Evolutionary conservation across 2,113 vertebrate genomes (phyloP).

Genomic region (Prochilodus magdalenae): DNA sequence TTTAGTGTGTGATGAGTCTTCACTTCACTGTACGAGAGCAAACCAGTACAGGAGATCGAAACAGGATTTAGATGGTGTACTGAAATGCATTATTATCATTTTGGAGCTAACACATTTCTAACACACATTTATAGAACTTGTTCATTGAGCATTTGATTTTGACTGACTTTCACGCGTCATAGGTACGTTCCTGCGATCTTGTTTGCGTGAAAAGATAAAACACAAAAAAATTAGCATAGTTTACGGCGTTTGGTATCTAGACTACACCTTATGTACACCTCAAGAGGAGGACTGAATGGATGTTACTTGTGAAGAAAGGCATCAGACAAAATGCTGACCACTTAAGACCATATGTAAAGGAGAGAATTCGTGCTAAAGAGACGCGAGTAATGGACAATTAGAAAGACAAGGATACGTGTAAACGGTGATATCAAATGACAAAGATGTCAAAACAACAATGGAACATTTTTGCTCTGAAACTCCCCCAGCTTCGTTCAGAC

Average conservation of each 20-base stretch:
- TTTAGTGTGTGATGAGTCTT: slow-evolving; percentile 19
- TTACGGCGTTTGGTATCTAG: slow-evolving; percentile 18
- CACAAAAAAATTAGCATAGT: slow-evolving; percentile 46
- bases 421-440: neutral
- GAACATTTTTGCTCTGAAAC: slow-evolving; percentile 11
- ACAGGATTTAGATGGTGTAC: neutral
- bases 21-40: neutral
- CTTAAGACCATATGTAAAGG: neutral
- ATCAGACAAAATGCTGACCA: neutral
- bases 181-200: neutral
- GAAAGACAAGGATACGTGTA: neutral
- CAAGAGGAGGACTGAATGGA: slow-evolving; percentile 17
- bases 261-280: slow-evolving; percentile 11
- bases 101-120: neutral
- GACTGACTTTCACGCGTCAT: neutral
- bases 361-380: neutral
- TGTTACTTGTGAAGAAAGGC: neutral
- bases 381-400: neutral
- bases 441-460: neutral
- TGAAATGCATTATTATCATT: neutral
- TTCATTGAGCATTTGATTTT: neutral
- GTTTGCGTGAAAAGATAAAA: slow-evolving; percentile 36
- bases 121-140: neutral
- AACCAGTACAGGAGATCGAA: neutral
- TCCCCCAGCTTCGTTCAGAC: neutral